phyloP scores from a whole-genome alignment of 2,113 vertebrate genomes.

The Phylloscopus whistleri region DNA sequence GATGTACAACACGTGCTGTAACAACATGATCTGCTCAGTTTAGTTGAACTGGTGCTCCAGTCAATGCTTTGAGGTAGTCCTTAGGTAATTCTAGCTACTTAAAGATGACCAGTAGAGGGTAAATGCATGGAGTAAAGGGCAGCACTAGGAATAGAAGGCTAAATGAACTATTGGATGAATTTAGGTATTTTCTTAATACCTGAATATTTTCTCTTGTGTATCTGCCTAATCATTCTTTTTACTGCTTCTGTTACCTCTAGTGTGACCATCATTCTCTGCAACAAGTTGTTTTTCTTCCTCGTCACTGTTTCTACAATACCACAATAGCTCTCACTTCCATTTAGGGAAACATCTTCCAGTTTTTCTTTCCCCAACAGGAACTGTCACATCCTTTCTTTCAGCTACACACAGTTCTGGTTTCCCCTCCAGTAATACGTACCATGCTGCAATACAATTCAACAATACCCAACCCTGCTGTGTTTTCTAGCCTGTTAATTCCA shows the following conservation, averaged over 20 bases:
- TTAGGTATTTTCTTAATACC: neutral
- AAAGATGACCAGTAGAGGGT: neutral
- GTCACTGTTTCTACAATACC: neutral
- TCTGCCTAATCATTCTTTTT: neutral
- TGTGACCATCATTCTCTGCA: neutral
- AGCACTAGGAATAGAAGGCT: neutral
- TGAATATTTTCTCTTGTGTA: neutral
- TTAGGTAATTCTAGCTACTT: neutral
- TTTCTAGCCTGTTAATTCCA: neutral
- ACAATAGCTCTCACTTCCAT: accelerated
- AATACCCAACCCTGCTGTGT: neutral
- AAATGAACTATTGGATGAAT: neutral
- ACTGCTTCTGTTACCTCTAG: neutral
- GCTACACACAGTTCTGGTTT: neutral
- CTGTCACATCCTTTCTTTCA: neutral
- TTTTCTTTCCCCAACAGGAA: neutral
- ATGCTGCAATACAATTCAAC: neutral
- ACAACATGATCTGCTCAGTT: neutral
- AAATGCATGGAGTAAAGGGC: neutral
- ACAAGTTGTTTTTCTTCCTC: neutral
- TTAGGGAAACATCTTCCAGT: neutral
- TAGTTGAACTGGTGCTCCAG: neutral
- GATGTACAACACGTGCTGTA: neutral
- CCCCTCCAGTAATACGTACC: neutral
- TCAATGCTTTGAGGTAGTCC: neutral